Evolutionary conservation across 2,113 vertebrate species (phyloP).

Genomic region (Tragelaphus buxtoni): DNA sequence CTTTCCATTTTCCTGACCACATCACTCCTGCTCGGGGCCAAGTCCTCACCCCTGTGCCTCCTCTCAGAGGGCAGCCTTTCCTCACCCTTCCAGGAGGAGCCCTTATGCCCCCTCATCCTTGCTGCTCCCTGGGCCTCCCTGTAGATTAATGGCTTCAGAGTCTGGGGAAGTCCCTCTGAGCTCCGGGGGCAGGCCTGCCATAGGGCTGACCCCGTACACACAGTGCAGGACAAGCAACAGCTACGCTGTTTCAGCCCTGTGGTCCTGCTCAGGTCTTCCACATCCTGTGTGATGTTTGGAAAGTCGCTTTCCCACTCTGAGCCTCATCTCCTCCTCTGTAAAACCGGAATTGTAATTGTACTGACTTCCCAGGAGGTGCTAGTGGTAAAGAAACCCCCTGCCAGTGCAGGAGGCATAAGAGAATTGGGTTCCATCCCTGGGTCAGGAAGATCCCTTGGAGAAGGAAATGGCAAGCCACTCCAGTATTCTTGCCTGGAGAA

Average conservation of each 20-base stretch:
- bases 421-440: background rate
- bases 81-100: background rate
- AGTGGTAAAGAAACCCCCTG: background rate
- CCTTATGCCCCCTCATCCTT: background rate
- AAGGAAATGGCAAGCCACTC: background rate
- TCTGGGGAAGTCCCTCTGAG: background rate
- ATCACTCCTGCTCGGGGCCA: background rate
- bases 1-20: background rate
- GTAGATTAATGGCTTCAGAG: background rate
- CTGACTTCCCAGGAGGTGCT: background rate
- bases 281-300: background rate
- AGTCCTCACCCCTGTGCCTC: background rate
- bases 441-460: background rate
- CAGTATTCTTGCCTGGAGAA: background rate
- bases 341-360: background rate
- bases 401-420: background rate
- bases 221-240: background rate
- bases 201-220: background rate
- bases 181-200: background rate
- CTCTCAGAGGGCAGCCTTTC: background rate
- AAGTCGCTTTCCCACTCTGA: background rate
- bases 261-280: background rate
- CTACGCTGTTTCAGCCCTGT: background rate
- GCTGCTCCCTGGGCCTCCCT: background rate
- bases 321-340: background rate